Percentiles rank a stretch among this genome's conserved stretches.
Evolutionary conservation across 2,888 invertebrate species (phyloP).

Genomic region (Gandaritis pyraliata): DNA sequence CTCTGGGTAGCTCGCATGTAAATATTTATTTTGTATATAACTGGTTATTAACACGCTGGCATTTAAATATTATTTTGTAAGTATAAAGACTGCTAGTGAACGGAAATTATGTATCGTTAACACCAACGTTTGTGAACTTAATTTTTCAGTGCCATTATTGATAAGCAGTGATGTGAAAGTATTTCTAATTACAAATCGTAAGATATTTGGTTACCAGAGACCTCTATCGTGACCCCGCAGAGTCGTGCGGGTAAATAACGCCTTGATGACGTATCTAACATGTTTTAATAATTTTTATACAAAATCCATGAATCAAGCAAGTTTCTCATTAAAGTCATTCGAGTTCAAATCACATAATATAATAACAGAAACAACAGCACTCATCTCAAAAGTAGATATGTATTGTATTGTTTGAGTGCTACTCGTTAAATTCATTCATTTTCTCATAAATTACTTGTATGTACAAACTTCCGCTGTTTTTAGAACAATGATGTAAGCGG

Average conservation of each 20-base stretch:
- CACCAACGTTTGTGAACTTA: conserved; percentile 29
- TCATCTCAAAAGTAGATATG: neutral
- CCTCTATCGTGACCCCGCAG: neutral
- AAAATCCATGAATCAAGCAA: neutral
- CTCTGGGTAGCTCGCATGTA: conserved; percentile 43
- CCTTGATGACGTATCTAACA: neutral
- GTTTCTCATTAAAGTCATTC: neutral
- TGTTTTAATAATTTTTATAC: neutral
- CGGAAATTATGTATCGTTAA: conserved; percentile 30
- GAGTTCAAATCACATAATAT: neutral
- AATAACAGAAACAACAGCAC: neutral
- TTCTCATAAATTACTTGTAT: neutral
- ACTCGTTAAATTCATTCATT: neutral
- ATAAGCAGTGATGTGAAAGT: conserved; percentile 16
- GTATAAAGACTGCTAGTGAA: conserved; percentile 49
- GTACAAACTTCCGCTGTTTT: neutral
- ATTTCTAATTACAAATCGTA: conserved; percentile 13
- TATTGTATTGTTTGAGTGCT: conserved; percentile 15
- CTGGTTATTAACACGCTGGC: conserved; percentile 42
- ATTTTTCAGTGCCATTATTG: conserved; percentile 27
- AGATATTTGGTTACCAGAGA: conserved; percentile 27
- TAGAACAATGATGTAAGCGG: conserved; percentile 19
- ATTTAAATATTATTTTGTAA: conserved; percentile 41
- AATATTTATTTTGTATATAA: conserved; percentile 61
- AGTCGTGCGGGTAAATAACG: conserved; percentile 2